phyloP scores from a whole-genome alignment of 2,797 vertebrate genomes.

The Tenualosa ilisha region DNA sequence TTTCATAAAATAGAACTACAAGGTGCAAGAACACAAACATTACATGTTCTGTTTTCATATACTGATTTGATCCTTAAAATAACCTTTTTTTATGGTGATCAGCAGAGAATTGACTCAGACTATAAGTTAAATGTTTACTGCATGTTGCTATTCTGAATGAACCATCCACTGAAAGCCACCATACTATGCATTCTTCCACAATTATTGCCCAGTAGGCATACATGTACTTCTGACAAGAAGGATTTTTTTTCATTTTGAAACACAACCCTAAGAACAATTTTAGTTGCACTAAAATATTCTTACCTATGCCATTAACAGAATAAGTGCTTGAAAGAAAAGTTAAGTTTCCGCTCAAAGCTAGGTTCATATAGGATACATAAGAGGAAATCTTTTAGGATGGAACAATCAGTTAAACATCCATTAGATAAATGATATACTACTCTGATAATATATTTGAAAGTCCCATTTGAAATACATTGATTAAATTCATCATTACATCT shows the following conservation, averaged over 20 bases:
- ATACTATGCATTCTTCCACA: conserved; percentile 19
- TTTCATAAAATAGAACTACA: conserved; percentile 41
- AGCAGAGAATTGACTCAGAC: conserved; percentile 4
- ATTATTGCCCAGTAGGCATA: conserved; percentile 38
- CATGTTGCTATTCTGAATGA: conserved; percentile 13
- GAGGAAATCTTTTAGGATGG: background rate
- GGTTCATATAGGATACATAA: conserved; percentile 26
- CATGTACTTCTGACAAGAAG: conserved; percentile 29
- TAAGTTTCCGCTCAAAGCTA: conserved; percentile 39
- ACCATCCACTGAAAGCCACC: background rate
- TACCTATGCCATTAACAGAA: conserved; percentile 58
- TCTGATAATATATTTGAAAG: conserved; percentile 6
- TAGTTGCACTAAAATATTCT: conserved; percentile 53
- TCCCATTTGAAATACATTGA: background rate
- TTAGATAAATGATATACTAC: conserved; percentile 25
- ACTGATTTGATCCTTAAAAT: conserved; percentile 9
- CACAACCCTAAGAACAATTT: conserved; percentile 50
- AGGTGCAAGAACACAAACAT: conserved; percentile 52
- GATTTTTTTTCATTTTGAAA: conserved; percentile 49
- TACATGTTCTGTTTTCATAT: conserved; percentile 35
- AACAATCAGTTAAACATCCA: conserved; percentile 11
- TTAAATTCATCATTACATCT: conserved; percentile 4
- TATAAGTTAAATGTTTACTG: conserved; percentile 18
- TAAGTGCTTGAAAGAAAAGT: conserved; percentile 53
- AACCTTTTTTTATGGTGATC: conserved; percentile 13